Conservation (phyloP, 2,797 vertebrate genomes). For the Xiphophorus birchmanni region DNA sequence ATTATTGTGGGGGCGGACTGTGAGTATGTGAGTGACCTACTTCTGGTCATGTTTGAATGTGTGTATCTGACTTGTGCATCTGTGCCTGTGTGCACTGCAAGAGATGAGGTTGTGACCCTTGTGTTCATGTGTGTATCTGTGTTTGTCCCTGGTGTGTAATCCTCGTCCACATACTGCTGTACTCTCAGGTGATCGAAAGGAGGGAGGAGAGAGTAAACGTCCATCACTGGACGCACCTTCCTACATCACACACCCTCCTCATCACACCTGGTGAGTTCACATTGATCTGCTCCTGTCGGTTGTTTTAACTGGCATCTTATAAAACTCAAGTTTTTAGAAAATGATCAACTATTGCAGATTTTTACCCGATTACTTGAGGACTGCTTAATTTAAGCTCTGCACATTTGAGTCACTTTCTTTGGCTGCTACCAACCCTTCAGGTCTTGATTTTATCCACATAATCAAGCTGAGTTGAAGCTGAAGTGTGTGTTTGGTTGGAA, state of each 20-base stretch:
- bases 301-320: background rate
- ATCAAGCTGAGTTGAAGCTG: constrained; percentile 17
- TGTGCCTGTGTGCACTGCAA: constrained; percentile 64
- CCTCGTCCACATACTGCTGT: constrained; percentile 58
- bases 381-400: constrained; percentile 19
- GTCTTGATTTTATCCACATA: constrained; percentile 29
- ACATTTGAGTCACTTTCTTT: background rate
- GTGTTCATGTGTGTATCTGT: constrained; percentile 34
- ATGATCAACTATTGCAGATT: background rate
- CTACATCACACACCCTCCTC: constrained; percentile 48
- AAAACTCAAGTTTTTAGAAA: constrained; percentile 6
- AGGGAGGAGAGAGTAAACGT: constrained; percentile 64
- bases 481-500: constrained; percentile 17
- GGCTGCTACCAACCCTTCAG: background rate
- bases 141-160: constrained; percentile 52
- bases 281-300: background rate
- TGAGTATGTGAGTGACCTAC: constrained; percentile 66
- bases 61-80: constrained; percentile 44
- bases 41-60: constrained; percentile 48
- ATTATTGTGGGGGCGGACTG: constrained; percentile 58
- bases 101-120: constrained; percentile 64
- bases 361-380: background rate
- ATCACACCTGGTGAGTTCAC: constrained; percentile 61
- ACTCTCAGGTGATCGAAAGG: constrained; percentile 74
- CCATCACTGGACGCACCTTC: constrained; percentile 50